A percentile compares a stretch with the other conserved stretches of the same genome.
These are phyloP conservation scores for Oncorhynchus gorbuscha DNA, from an alignment of 2,113 vertebrate species.

Conservation along the genomic window DNA sequence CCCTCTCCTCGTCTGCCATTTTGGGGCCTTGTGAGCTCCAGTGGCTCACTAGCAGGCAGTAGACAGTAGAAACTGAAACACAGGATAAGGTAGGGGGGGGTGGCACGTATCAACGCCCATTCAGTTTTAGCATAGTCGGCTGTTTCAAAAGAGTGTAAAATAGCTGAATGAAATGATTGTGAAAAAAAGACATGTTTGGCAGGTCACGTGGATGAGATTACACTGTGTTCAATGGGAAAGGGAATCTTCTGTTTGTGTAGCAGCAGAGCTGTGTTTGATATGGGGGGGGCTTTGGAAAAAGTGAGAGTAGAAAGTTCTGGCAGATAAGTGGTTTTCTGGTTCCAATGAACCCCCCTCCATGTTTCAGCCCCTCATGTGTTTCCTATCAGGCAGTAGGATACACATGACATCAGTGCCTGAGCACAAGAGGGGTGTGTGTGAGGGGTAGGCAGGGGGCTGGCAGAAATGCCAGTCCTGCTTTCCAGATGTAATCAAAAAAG, in stretches of 20 bases:
- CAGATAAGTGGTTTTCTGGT: slow-evolving; percentile 46
- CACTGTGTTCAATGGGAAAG: too few species aligned
- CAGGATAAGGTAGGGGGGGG: too few species aligned
- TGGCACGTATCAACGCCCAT: neutral
- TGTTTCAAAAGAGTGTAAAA: neutral
- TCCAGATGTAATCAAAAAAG: slow-evolving; percentile 76
- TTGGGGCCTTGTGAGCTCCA: too few species aligned
- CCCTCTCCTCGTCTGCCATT: too few species aligned
- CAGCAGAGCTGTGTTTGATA: too few species aligned
- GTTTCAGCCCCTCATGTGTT: slow-evolving; percentile 59
- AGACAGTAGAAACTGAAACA: too few species aligned
- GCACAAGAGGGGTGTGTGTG: too few species aligned
- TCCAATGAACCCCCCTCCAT: slow-evolving; percentile 33
- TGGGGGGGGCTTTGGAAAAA: slow-evolving; percentile 44
- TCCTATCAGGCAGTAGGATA: slow-evolving; percentile 63
- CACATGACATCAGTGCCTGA: slow-evolving; percentile 57
- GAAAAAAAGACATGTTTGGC: neutral
- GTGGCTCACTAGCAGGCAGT: too few species aligned
- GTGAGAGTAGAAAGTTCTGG: slow-evolving; percentile 50
- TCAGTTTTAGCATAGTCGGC: neutral
- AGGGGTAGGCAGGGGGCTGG: too few species aligned
- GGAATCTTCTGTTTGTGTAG: too few species aligned
- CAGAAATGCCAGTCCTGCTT: slow-evolving; percentile 44
- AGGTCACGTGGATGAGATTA: too few species aligned
- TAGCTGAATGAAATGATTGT: neutral